Evolutionary conservation across 2,113 vertebrate species (phyloP).

Genomic region (Odocoileus hemionus): DNA sequence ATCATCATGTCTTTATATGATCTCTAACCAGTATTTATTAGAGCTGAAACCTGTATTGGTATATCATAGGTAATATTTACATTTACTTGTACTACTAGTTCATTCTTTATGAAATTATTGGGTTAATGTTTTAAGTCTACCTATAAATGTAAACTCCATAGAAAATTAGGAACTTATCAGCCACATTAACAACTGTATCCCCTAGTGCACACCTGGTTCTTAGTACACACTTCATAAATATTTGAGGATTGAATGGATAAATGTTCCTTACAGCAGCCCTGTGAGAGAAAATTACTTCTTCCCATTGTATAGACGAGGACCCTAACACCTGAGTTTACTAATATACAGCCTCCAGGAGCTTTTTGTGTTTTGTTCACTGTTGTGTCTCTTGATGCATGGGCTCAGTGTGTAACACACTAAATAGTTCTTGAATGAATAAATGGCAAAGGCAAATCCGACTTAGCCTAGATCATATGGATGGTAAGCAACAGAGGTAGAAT

Average conservation of each 20-base stretch:
- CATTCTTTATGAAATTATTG: neutral
- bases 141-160: neutral
- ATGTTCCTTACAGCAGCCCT: neutral
- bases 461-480: neutral
- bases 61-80: neutral
- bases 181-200: neutral
- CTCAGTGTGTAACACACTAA: neutral
- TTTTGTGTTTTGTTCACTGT: neutral
- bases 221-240: neutral
- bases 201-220: neutral
- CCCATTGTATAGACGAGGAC: neutral
- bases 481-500: neutral
- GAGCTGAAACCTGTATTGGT: neutral
- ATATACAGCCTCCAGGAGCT: neutral
- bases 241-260: neutral
- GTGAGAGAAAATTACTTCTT: neutral
- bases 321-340: neutral
- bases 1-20: neutral
- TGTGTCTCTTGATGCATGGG: neutral
- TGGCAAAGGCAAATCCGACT: neutral
- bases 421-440: neutral
- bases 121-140: neutral
- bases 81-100: neutral
- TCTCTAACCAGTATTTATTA: neutral
- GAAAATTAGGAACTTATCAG: neutral